A percentile compares a stretch with the other conserved stretches of the same genome.
These are phyloP conservation scores for Lutraria lutraria DNA, from an alignment of 2,888 invertebrate genomes.

Conservation along the genomic window DNA sequence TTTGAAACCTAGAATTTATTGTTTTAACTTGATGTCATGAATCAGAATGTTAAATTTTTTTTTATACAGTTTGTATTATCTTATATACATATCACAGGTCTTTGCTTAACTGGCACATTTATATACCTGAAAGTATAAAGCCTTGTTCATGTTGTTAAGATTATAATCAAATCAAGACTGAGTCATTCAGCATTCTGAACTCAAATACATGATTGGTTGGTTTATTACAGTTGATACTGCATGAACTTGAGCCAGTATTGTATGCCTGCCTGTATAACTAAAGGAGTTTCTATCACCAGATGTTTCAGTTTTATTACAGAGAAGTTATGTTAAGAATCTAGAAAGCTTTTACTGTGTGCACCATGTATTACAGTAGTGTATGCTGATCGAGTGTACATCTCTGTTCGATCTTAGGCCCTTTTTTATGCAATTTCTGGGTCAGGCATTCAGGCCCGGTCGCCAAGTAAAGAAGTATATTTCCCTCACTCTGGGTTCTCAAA, in stretches of 20 bases:
- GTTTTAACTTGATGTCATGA: no score
- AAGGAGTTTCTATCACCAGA: background rate
- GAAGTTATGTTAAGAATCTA: conserved; percentile 19
- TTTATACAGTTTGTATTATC: no score
- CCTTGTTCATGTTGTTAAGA: background rate
- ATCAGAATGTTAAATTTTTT: no score
- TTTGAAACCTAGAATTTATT: no score
- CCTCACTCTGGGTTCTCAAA: no score
- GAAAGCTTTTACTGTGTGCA: background rate
- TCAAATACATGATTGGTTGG: background rate
- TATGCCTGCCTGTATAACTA: background rate
- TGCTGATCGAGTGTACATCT: background rate
- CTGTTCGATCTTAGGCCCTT: no score
- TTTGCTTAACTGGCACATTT: conserved; percentile 4
- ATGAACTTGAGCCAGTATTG: background rate
- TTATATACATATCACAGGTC: background rate
- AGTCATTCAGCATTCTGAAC: background rate
- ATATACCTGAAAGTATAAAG: conserved; percentile 14
- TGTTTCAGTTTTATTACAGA: conserved; percentile 23
- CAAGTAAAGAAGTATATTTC: no score
- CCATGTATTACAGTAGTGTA: background rate
- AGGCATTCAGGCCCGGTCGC: no score
- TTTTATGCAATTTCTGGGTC: no score
- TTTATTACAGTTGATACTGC: background rate
- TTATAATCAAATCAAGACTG: conserved; percentile 14